These are phyloP conservation scores for Coracopsis vasa DNA, from an alignment of 2,113 vertebrate species.

Conservation along the genomic window DNA sequence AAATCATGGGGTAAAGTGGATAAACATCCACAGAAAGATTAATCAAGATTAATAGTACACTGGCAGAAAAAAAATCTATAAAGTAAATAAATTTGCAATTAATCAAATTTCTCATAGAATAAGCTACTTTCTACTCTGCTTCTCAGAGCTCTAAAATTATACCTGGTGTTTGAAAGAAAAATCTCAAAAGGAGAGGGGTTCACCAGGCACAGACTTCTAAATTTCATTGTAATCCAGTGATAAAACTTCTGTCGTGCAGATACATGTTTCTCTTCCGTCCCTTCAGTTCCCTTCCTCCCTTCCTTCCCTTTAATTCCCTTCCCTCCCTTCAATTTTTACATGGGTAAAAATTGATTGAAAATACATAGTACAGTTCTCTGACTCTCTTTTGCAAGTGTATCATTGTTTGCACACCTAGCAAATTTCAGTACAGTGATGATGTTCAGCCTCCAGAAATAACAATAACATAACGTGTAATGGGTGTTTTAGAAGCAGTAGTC, in stretches of 20 bases:
- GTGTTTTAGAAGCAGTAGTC: neutral
- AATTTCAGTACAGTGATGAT: neutral
- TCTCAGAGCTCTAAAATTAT: neutral
- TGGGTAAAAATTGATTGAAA: neutral
- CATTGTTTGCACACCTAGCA: neutral
- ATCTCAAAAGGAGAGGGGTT: neutral
- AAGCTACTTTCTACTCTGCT: fast-evolving
- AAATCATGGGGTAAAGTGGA: neutral
- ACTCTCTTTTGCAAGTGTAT: neutral
- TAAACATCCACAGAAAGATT: neutral
- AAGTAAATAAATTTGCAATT: neutral
- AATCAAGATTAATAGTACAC: neutral
- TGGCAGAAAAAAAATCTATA: neutral
- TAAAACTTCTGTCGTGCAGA: neutral
- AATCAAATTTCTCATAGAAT: neutral
- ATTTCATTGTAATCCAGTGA: neutral
- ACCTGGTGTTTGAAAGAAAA: neutral
- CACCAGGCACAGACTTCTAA: neutral
- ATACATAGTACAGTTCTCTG: neutral
- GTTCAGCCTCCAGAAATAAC: neutral
- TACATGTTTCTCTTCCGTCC: neutral
- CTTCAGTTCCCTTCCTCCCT: too few species aligned
- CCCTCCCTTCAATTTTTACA: too few species aligned
- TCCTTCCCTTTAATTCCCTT: too few species aligned
- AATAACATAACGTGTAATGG: neutral